A percentile compares a stretch with the other conserved stretches of the same genome.
Conservation (phyloP, 2,888 invertebrate species). For the Lasioglossum zephyrum region DNA sequence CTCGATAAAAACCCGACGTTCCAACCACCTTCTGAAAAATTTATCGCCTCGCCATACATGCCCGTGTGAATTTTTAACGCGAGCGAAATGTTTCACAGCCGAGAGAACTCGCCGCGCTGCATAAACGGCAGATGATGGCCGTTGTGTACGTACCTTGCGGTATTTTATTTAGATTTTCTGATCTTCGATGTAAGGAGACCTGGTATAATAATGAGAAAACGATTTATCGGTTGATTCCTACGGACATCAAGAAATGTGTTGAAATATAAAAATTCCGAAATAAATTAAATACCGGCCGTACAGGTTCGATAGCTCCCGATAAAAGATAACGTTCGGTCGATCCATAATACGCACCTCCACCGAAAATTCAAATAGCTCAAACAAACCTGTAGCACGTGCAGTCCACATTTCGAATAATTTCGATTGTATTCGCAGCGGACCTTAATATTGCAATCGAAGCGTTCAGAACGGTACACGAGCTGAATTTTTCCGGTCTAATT, state of each 20-base stretch:
- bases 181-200: background rate
- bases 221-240: background rate
- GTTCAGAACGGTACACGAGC: background rate
- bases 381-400: background rate
- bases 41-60: background rate
- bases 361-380: background rate
- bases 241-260: background rate
- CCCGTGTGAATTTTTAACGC: background rate
- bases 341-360: background rate
- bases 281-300: background rate
- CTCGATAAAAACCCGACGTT: constrained; percentile 2
- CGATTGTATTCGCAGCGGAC: background rate
- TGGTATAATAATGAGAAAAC: background rate
- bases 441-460: background rate
- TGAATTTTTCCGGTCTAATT: constrained; percentile 14
- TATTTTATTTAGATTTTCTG: background rate
- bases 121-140: background rate
- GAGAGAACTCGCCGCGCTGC: background rate
- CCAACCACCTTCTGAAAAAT: background rate
- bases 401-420: background rate
- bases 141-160: background rate
- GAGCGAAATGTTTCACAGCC: background rate
- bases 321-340: background rate
- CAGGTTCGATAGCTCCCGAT: background rate
- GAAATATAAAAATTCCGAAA: background rate